phyloP scores from a whole-genome alignment of 2,888 invertebrate species.

The Hyles lineata region DNA sequence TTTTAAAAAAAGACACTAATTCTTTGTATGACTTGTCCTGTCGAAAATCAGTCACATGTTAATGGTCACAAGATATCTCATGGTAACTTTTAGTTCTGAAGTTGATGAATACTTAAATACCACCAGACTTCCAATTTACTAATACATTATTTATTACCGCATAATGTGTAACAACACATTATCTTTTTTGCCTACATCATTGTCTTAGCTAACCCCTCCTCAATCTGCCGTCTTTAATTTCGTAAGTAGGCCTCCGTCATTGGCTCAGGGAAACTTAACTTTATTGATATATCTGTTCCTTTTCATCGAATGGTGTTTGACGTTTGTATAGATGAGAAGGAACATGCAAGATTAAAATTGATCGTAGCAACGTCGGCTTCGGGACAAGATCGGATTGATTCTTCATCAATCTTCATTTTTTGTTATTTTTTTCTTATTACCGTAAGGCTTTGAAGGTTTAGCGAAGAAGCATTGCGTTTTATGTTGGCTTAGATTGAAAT shows the following conservation, averaged over 20 bases:
- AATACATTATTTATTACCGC: conserved; percentile 13
- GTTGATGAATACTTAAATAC: no score
- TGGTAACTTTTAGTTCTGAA: no score
- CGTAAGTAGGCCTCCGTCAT: conserved; percentile 77
- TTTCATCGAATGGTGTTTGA: conserved; percentile 41
- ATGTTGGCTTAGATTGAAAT: neutral
- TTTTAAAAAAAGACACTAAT: no score
- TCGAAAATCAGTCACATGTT: no score
- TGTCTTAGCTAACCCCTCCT: conserved; percentile 78
- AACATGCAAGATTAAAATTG: conserved; percentile 82
- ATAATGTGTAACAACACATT: conserved; percentile 48
- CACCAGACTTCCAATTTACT: neutral
- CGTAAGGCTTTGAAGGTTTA: conserved; percentile 37
- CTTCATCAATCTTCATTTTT: conserved; percentile 83
- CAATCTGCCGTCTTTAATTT: conserved; percentile 73
- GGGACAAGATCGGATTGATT: conserved; percentile 80
- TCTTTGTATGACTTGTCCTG: no score
- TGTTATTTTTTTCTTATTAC: conserved; percentile 62
- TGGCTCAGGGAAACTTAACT: conserved; percentile 52
- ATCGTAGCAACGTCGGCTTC: conserved; percentile 76
- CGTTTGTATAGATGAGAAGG: conserved; percentile 53
- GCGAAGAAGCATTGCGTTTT: neutral
- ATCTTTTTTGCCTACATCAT: conserved; percentile 80
- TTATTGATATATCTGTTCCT: conserved; percentile 56
- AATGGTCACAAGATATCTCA: no score